Evolutionary conservation across 2,888 invertebrate genomes (phyloP).

Genomic region (Chamaedrilus cognettii): DNA sequence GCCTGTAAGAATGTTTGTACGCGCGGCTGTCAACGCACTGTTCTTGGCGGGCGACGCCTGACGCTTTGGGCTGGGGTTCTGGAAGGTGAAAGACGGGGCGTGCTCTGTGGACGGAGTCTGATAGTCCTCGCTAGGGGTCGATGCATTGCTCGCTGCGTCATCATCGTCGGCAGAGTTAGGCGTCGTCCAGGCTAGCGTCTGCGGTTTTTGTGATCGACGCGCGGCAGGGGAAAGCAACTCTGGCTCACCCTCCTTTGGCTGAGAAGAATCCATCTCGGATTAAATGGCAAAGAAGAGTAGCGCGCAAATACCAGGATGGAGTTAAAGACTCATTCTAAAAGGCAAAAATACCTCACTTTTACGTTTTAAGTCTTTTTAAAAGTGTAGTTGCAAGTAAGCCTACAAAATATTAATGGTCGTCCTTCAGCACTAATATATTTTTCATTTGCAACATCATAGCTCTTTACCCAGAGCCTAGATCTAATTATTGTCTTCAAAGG

Average conservation of each 20-base stretch:
- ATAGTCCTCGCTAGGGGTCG: conserved; percentile 37
- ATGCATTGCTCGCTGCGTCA: conserved; percentile 13
- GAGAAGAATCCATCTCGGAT: neutral
- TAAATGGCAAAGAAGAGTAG: conserved; percentile 69
- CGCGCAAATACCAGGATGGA: conserved; percentile 99
- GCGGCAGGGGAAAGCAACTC: neutral
- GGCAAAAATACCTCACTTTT: no score
- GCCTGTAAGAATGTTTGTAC: no score
- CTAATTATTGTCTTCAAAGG: no score
- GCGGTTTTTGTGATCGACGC: neutral
- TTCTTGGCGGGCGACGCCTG: neutral
- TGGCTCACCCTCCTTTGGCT: conserved; percentile 4
- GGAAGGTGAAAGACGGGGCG: conserved; percentile 26
- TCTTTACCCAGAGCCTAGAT: no score
- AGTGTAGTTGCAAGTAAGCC: no score
- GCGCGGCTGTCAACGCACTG: no score
- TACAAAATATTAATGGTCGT: no score
- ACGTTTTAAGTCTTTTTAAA: no score
- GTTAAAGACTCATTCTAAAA: no score
- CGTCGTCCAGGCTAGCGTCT: neutral
- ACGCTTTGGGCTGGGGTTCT: neutral
- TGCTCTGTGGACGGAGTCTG: conserved; percentile 36
- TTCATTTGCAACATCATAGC: no score
- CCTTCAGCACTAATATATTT: no score
- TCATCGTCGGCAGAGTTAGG: neutral